These are phyloP conservation scores for Chaetodon trifasciatus DNA, from an alignment of 2,797 vertebrate species.

Conservation along the genomic window DNA sequence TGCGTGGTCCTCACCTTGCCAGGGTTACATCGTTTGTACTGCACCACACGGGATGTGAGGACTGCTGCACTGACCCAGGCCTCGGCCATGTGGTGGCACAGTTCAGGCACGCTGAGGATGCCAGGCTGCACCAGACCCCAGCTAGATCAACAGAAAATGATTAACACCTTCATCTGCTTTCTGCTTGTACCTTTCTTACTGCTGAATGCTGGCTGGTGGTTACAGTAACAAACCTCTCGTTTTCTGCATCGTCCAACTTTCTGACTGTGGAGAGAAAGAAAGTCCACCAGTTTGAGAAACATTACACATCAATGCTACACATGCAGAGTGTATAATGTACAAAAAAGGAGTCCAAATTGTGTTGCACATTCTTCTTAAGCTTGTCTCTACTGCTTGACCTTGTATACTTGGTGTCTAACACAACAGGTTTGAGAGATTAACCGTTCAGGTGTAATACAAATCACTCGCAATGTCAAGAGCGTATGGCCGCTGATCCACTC, in stretches of 20 bases:
- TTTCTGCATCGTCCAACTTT: slow-evolving; percentile 89
- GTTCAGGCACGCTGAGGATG: slow-evolving; percentile 94
- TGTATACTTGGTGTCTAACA: neutral
- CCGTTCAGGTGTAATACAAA: slow-evolving; percentile 19
- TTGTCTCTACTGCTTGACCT: neutral
- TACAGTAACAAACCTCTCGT: slow-evolving; percentile 90
- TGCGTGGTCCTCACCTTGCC: slow-evolving; percentile 90
- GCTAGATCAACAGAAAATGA: slow-evolving; percentile 76
- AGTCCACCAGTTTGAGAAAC: slow-evolving; percentile 22
- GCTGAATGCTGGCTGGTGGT: neutral
- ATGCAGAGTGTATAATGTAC: neutral
- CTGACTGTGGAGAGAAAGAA: slow-evolving; percentile 87
- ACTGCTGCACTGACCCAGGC: slow-evolving; percentile 89
- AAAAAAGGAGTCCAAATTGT: neutral
- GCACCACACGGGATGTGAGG: slow-evolving; percentile 84
- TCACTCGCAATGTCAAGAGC: slow-evolving; percentile 17
- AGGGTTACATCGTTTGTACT: slow-evolving; percentile 93
- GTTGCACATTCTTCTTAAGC: neutral
- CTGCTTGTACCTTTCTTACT: neutral
- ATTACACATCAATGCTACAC: neutral
- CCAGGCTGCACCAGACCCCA: slow-evolving; percentile 97
- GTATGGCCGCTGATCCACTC: slow-evolving; percentile 7
- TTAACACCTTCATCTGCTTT: neutral
- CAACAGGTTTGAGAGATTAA: slow-evolving; percentile 16
- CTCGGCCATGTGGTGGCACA: slow-evolving; percentile 95